These are phyloP conservation scores for Pantherophis alleghaniensis DNA, from an alignment of 2,797 vertebrate genomes.

Conservation along the genomic window DNA sequence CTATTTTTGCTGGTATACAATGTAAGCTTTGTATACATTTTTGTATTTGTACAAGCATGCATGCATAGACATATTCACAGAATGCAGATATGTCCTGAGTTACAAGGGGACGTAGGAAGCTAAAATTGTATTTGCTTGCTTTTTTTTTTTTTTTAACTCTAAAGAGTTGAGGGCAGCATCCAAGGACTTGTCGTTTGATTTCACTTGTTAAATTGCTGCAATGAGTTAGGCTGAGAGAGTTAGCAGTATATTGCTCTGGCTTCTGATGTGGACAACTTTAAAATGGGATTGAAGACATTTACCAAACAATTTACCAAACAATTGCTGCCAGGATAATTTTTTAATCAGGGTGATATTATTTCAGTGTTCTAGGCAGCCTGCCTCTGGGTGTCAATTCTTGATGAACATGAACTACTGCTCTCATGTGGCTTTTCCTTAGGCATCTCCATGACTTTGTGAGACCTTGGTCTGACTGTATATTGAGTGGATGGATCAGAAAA, in stretches of 20 bases:
- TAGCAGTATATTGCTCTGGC: not conserved
- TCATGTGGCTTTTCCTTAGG: not conserved
- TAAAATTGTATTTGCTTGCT: not conserved
- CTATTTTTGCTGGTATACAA: conserved; percentile 15
- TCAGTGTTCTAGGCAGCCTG: not conserved
- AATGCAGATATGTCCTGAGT: not conserved
- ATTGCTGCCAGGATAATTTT: not conserved
- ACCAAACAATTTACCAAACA: not conserved
- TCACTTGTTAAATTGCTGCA: not conserved
- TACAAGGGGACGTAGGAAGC: not conserved
- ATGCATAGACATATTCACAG: not conserved
- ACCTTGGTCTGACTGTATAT: not conserved
- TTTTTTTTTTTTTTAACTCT: not conserved
- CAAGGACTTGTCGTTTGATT: not conserved
- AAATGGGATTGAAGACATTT: not conserved
- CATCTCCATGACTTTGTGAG: not conserved
- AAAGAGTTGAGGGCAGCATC: not conserved
- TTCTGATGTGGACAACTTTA: not conserved
- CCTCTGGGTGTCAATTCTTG: not conserved
- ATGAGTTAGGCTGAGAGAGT: not conserved
- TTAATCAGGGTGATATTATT: not conserved
- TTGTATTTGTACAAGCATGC: not conserved
- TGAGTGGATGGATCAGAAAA: not conserved
- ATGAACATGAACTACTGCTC: not conserved
- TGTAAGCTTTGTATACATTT: not conserved